A percentile compares a stretch with the other conserved stretches of the same genome.
These are phyloP conservation scores for Melanargia galathea DNA, from an alignment of 2,888 invertebrate genomes.

Conservation along the genomic window DNA sequence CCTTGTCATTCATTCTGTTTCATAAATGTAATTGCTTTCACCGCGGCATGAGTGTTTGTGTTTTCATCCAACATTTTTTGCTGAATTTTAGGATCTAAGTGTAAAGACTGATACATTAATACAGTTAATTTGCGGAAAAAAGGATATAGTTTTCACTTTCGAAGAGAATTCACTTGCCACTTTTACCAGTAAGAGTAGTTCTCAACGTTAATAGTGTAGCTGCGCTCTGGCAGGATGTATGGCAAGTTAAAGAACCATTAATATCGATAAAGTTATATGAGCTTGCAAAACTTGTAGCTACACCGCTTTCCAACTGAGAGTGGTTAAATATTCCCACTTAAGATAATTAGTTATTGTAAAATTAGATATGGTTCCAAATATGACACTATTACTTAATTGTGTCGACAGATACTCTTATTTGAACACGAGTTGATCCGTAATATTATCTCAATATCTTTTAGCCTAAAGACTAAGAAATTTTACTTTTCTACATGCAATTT, in stretches of 20 bases:
- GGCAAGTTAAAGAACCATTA: conserved; percentile 48
- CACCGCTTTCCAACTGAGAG: conserved; percentile 37
- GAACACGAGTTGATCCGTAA: neutral
- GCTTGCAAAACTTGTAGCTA: conserved; percentile 30
- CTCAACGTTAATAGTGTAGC: conserved; percentile 17
- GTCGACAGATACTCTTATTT: no score
- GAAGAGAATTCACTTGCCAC: neutral
- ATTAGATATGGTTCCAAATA: neutral
- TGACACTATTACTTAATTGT: neutral
- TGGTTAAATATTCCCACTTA: conserved; percentile 20
- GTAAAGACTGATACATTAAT: no score
- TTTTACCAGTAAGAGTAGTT: neutral
- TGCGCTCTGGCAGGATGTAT: conserved; percentile 47
- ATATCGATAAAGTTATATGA: conserved; percentile 47
- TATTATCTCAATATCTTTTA: neutral
- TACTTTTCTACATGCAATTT: neutral
- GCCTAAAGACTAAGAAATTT: neutral
- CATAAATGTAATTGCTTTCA: conserved; percentile 16
- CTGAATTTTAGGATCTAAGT: neutral
- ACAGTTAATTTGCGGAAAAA: no score
- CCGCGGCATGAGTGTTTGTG: conserved; percentile 1
- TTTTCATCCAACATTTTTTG: neutral
- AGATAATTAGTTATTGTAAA: conserved; percentile 8
- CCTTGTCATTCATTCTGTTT: conserved; percentile 22
- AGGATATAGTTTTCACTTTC: neutral